A percentile compares a stretch with the other conserved stretches of the same genome.
phyloP scores from a whole-genome alignment of 2,113 vertebrate species.

The Rhizomys pruinosus region DNA sequence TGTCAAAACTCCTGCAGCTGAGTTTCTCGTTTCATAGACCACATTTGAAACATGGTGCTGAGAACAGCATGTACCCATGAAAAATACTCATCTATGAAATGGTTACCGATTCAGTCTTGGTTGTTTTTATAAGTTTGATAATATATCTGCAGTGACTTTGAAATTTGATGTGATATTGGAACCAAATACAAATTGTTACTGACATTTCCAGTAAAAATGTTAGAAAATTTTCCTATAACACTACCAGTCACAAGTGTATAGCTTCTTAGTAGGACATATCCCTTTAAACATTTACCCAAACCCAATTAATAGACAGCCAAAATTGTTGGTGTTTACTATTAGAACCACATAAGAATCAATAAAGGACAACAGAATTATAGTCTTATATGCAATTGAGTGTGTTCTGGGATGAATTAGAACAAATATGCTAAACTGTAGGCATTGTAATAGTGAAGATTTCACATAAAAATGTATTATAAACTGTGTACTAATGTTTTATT shows the following conservation, averaged over 20 bases:
- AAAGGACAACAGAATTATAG: slow-evolving; percentile 55
- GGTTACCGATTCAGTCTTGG: slow-evolving; percentile 29
- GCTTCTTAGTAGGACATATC: slow-evolving; percentile 8
- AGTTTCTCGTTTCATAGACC: slow-evolving; percentile 20
- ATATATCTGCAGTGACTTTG: slow-evolving; percentile 55
- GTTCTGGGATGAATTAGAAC: slow-evolving; percentile 20
- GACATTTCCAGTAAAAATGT: slow-evolving; percentile 62
- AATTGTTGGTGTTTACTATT: slow-evolving; percentile 49
- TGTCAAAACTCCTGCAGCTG: slow-evolving; percentile 56
- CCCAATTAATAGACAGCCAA: slow-evolving; percentile 50
- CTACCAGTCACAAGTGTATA: slow-evolving; percentile 36
- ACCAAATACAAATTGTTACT: slow-evolving; percentile 54
- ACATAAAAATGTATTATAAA: slow-evolving; percentile 32
- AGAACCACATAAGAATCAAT: slow-evolving; percentile 29
- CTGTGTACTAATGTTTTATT: slow-evolving; percentile 2
- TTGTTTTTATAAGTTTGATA: slow-evolving; percentile 32
- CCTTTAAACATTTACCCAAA: slow-evolving; percentile 54
- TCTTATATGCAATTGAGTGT: slow-evolving; percentile 38
- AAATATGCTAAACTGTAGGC: slow-evolving; percentile 32
- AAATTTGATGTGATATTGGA: slow-evolving; percentile 56
- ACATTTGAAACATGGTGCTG: slow-evolving; percentile 45
- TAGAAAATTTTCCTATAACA: slow-evolving; percentile 58
- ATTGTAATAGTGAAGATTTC: slow-evolving; percentile 4
- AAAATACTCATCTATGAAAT: slow-evolving; percentile 38
- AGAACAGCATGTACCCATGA: slow-evolving; percentile 57